These are phyloP conservation scores for Schizopygopsis pylzovi DNA, from an alignment of 2,797 vertebrate genomes.

Conservation along the genomic window DNA sequence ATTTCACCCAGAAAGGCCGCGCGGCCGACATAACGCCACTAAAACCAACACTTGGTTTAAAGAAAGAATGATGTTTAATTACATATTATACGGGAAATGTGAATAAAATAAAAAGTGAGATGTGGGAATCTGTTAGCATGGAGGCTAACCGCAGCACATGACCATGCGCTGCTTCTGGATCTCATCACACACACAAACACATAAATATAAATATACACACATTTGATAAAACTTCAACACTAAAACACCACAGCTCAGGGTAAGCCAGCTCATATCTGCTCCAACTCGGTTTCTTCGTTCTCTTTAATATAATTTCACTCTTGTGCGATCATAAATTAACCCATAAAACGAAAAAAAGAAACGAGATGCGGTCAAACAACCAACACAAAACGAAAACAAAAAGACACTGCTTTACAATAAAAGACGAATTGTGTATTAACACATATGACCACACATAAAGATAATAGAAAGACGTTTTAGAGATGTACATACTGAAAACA, in stretches of 20 bases:
- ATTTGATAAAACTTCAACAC: constrained; percentile 5
- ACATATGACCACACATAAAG: not conserved
- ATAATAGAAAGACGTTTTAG: too few relatives aligned
- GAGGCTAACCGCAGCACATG: constrained; percentile 55
- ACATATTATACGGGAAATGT: too few relatives aligned
- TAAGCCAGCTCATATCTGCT: not conserved
- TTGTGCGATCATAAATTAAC: not conserved
- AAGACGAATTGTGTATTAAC: not conserved
- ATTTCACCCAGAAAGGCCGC: not conserved
- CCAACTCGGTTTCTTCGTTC: not conserved
- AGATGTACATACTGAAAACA: not conserved
- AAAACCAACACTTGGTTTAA: not conserved
- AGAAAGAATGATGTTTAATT: not conserved
- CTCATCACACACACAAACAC: constrained; percentile 11
- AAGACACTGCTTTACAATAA: constrained; percentile 25
- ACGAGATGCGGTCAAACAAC: constrained; percentile 26
- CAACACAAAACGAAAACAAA: constrained; percentile 55
- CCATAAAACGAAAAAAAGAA: constrained; percentile 5
- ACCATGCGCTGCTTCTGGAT: constrained; percentile 56
- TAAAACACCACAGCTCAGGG: not conserved
- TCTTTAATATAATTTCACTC: not conserved
- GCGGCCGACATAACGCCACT: not conserved
- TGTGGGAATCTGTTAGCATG: constrained; percentile 33
- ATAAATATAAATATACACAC: not conserved
- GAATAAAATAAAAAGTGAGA: not conserved